Conservation (phyloP, 2,888 invertebrate species). For the Synergus itoensis region DNA sequence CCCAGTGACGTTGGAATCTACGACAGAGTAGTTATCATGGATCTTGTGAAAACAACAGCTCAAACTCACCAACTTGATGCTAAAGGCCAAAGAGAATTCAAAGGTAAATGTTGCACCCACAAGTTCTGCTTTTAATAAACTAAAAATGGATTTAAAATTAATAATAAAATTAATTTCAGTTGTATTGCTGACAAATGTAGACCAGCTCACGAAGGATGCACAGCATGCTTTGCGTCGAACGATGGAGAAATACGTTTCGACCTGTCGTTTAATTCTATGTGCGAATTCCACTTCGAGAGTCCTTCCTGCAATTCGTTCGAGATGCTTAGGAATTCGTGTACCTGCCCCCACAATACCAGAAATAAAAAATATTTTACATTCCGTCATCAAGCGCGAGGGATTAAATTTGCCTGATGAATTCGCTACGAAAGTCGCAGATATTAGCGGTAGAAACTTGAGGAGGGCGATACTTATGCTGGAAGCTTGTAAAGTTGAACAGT, state of each 20-base stretch:
- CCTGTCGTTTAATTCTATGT: slow-evolving; percentile 95
- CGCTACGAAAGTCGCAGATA: slow-evolving; percentile 87
- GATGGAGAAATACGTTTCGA: slow-evolving; percentile 99
- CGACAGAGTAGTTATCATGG: slow-evolving; percentile 98
- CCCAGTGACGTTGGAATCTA: slow-evolving; percentile 99
- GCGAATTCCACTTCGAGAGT: slow-evolving; percentile 97
- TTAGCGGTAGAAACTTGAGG: slow-evolving; percentile 92
- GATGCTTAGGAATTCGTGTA: slow-evolving; percentile 95
- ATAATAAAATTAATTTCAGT: slow-evolving; percentile 79
- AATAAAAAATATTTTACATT: slow-evolving; percentile 83
- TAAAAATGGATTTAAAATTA: slow-evolving; percentile 38
- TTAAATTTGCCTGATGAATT: slow-evolving; percentile 87
- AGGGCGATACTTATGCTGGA: slow-evolving; percentile 96
- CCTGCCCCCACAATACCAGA: slow-evolving; percentile 91
- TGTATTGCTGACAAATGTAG: slow-evolving; percentile 96
- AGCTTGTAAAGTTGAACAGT: slow-evolving; percentile 93
- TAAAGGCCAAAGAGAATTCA: slow-evolving; percentile 93
- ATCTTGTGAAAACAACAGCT: slow-evolving; percentile 97
- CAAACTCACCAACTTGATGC: slow-evolving; percentile 97
- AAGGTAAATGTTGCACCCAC: slow-evolving; percentile 80
- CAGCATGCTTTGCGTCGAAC: slow-evolving; percentile 98
- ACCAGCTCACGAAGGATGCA: slow-evolving; percentile 96
- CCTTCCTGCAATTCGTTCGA: slow-evolving; percentile 97
- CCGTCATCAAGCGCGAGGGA: slow-evolving; percentile 90
- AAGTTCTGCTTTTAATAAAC: neutral